phyloP scores from a whole-genome alignment of 1,140 invertebrate species.

The Trichonephila inaurata region DNA sequence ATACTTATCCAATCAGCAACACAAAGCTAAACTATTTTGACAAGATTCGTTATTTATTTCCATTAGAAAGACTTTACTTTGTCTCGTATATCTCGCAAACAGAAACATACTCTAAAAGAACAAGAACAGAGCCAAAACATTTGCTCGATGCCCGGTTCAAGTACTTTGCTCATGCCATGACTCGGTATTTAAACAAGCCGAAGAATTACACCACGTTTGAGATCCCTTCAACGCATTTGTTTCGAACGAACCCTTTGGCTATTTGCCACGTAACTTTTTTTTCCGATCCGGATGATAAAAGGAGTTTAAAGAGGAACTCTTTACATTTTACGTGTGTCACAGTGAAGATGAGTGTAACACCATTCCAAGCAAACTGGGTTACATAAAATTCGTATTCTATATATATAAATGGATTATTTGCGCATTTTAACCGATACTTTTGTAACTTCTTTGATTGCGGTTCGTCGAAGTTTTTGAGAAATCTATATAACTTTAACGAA shows the following conservation, averaged over 20 bases:
- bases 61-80: constrained; percentile 51
- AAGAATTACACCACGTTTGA: constrained; percentile 69
- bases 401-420: not conserved
- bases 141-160: constrained; percentile 60
- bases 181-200: constrained; percentile 59
- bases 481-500: not conserved
- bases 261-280: constrained; percentile 56
- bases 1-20: not conserved
- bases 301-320: constrained; percentile 39
- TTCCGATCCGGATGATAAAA: constrained; percentile 30
- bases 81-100: constrained; percentile 34
- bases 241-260: constrained; percentile 42
- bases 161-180: constrained; percentile 60
- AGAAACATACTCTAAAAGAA: constrained; percentile 52
- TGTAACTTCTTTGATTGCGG: not conserved
- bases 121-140: constrained; percentile 62
- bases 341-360: not conserved
- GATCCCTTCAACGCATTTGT: constrained; percentile 57
- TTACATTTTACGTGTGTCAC: constrained; percentile 2
- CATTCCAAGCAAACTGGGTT: constrained; percentile 12
- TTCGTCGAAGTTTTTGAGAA: not conserved
- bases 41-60: constrained; percentile 50
- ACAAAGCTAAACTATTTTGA: constrained; percentile 22
- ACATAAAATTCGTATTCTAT: not conserved
- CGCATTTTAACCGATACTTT: constrained; percentile 28